A percentile compares a stretch with the other conserved stretches of the same genome.
Conservation (phyloP, 2,797 vertebrate species). For the Aotus griseimembra region DNA sequence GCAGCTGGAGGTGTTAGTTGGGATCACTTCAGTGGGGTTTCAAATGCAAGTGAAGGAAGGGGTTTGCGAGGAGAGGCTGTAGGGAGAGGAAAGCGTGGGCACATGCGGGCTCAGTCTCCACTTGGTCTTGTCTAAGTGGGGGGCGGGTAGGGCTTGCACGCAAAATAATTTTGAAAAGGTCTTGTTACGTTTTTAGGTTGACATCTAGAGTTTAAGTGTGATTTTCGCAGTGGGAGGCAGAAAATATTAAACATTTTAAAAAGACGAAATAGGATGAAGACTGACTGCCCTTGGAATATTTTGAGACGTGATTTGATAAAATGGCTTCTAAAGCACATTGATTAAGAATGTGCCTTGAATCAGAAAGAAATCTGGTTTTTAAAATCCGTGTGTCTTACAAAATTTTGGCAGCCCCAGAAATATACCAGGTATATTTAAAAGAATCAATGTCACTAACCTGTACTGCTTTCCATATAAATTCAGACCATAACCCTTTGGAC, state of each 20-base stretch:
- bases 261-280: neutral
- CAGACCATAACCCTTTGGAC: neutral
- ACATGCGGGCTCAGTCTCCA: neutral
- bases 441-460: neutral
- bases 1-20: neutral
- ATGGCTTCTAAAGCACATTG: constrained; percentile 63
- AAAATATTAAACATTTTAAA: neutral
- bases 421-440: constrained; percentile 17
- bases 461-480: constrained; percentile 29
- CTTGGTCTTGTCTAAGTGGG: neutral
- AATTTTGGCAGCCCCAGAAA: neutral
- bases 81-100: constrained; percentile 15
- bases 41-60: neutral
- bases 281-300: constrained; percentile 9
- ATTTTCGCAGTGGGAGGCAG: constrained; percentile 11
- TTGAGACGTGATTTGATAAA: constrained; percentile 45
- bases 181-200: constrained; percentile 24
- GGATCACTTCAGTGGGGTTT: neutral
- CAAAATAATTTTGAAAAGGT: constrained; percentile 8
- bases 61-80: neutral
- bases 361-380: neutral
- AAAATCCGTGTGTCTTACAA: neutral
- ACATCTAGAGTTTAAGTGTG: neutral
- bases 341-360: constrained; percentile 20
- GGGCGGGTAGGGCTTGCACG: neutral